Evolutionary conservation across 2,888 invertebrate genomes (phyloP), one percentile per base, ranked within the genome.

Genomic region (Eugnorisma glareosa): DNA sequence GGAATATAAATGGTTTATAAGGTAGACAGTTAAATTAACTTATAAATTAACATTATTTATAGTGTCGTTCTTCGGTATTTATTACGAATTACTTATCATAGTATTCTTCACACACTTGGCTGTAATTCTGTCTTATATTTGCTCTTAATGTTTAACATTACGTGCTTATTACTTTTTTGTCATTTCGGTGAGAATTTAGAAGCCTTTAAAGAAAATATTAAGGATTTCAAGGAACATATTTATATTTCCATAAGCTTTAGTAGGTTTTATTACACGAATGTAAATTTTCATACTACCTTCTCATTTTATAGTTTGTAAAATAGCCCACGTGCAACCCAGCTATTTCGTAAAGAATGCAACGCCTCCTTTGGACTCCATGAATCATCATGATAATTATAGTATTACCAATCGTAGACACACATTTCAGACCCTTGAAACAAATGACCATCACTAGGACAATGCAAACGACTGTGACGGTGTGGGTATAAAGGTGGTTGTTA

Each of bases 1-100:
- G 40, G 40, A 77, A 59, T 45, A 70, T 67, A 66, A 77, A 66
- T 70, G 61, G 59, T 77, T 37, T 37, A 45, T 70, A 59, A 73
- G 54, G 54, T 28, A 57, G 40, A 37, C 71, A 45, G 28, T 57
- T 63, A 45, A 45, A 67, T 79, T 54, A 79, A 73, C 48, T 45
- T 37, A 70, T 13, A 71, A 45, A 63, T 63, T n/a, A 48, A 75
- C 18, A 40, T 59, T 45, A 67, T 77, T 43, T 43, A 28, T 40
- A 61, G 43, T 37, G 45, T 51, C 8, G 15, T 67, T 28, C 21
- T 57, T 73, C 6, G 31, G 11, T 54, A 63, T 80, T 79, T 51
- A 77, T 35, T 54, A 31, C n/a, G 45, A 51, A 63, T 68, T 37
- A 18, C 43, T 40, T 15, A 54, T 77, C 24, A 76, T 67, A 18